Conservation (phyloP, 2,888 invertebrate species). For the Dynastes maya region DNA sequence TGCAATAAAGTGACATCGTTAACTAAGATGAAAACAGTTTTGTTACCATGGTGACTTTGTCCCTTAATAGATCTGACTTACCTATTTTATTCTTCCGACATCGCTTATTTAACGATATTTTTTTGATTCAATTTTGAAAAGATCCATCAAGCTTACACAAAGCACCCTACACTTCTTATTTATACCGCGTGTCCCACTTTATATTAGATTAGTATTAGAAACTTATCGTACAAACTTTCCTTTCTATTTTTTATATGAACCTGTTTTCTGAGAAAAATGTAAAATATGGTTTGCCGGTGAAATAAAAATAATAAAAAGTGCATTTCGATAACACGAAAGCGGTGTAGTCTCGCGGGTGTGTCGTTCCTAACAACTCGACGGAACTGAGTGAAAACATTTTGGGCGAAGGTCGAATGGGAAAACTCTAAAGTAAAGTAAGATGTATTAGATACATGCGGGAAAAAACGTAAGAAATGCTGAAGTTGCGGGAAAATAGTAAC, state of each 20-base stretch:
- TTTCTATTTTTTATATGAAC: background rate
- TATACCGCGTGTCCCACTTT: background rate
- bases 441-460: background rate
- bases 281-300: slow-evolving; percentile 8
- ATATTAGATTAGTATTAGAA: background rate
- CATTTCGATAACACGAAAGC: slow-evolving; percentile 51
- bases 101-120: no score
- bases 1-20: background rate
- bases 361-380: background rate
- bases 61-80: background rate
- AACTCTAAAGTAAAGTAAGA: slow-evolving; percentile 3
- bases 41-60: background rate
- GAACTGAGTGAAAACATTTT: slow-evolving; percentile 19
- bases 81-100: background rate
- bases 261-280: background rate
- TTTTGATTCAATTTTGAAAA: no score
- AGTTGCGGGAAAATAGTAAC: no score
- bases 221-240: background rate
- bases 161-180: background rate
- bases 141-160: no score
- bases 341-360: slow-evolving; percentile 49
- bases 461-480: no score
- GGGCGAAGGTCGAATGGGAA: slow-evolving; percentile 9
- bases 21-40: background rate
- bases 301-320: slow-evolving; percentile 49